Conservation (phyloP, 2,888 invertebrate species). For the Caenorhabditis sp. region DNA sequence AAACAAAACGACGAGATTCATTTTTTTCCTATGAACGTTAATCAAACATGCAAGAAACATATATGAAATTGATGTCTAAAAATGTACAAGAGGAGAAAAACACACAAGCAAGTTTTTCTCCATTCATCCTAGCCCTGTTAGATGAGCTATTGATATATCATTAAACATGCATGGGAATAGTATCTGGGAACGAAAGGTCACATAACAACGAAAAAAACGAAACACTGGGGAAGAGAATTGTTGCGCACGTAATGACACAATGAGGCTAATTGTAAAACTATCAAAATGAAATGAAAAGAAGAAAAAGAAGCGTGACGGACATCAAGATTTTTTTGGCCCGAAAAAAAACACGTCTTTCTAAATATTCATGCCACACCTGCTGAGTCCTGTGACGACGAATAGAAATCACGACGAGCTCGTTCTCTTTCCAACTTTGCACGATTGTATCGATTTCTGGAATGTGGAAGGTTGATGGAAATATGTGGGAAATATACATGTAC, state of each 20-base stretch:
- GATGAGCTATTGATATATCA: background rate
- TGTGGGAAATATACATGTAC: too few relatives aligned
- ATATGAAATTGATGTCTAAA: background rate
- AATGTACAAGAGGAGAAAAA: background rate
- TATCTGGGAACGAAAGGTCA: background rate
- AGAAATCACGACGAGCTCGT: slow-evolving; percentile 67
- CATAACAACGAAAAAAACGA: background rate
- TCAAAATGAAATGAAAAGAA: slow-evolving; percentile 10
- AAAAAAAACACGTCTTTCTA: background rate
- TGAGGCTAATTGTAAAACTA: slow-evolving; percentile 3
- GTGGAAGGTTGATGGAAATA: background rate
- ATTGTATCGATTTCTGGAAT: slow-evolving; percentile 44
- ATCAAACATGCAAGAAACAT: background rate
- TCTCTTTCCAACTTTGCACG: slow-evolving; percentile 61
- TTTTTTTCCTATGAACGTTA: background rate
- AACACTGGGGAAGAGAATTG: background rate
- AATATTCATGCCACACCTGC: slow-evolving; percentile 54
- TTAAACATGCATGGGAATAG: background rate
- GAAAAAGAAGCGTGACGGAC: slow-evolving; percentile 11
- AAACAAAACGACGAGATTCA: background rate
- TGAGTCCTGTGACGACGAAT: slow-evolving; percentile 50
- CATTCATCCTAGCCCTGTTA: background rate
- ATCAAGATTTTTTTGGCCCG: slow-evolving; percentile 12
- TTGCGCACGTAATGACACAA: slow-evolving; percentile 6
- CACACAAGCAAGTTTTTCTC: background rate